Base-by-base conservation (phyloP, 2,113 vertebrate species). In the Alouatta palliata region DNA sequence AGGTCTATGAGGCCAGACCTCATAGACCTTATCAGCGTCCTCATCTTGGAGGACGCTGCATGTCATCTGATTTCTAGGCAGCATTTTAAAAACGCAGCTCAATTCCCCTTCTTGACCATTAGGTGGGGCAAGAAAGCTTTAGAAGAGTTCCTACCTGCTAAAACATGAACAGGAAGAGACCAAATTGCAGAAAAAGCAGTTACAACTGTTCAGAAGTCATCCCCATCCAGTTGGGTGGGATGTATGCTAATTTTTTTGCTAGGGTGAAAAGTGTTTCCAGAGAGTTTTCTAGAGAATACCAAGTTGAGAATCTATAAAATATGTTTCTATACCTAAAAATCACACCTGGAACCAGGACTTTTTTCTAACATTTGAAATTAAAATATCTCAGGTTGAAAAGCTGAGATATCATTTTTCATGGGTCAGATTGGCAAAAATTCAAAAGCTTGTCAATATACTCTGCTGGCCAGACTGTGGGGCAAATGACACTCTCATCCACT, bases 91-190 rank as follows among this genome's bases (percentile, higher is more conserved):
- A 92, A 73, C 21, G 20, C 92, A 90, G 82, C 49, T 91, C 40
- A 82, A 2, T 87, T 97, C 66, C 92, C 83, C 52, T 75, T 9
- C 35, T 95, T 90, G 92, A 6, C 96, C 97, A 88, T 70, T 97
- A 98, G 97, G 90, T 94, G 97, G 97, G 84, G 95, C 84, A 90
- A 97, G 94, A 97, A 96, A 95, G 70, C 97, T 96, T 92, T 73
- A 91, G 45, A 94, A 93, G 47, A 95, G 37, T 76, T 19, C 32
- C 43, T 91, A 17, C 20, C 19, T 3, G 47, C 16, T 52, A 64
- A 94, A 82, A 23, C 37, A 27, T 5, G 21, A 82, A 37, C 68
- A 40, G 61, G 80, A 86, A 75, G 32, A 95, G n/a, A 88, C 32
- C n/a, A 66, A 88, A 70, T 13, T 81, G 12, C 61, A 93, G 21